Conservation (phyloP, 1,140 invertebrate species). For the Episyrphus balteatus region DNA sequence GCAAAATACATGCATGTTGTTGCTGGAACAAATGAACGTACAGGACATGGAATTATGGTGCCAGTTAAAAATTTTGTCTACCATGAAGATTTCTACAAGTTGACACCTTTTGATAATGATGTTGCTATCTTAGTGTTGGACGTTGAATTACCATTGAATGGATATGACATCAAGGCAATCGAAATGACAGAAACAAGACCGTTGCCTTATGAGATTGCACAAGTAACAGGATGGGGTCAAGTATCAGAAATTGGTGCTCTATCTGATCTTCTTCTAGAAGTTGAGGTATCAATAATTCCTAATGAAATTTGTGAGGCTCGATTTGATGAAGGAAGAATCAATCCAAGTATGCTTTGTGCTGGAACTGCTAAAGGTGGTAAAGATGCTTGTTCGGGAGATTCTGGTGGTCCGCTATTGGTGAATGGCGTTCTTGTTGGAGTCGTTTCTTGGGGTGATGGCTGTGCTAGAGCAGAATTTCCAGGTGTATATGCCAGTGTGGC, state of each 20-base stretch:
- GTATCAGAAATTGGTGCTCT: constrained; percentile 9
- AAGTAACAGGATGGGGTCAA: constrained; percentile 38
- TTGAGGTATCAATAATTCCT: constrained; percentile 22
- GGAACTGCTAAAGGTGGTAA: constrained; percentile 35
- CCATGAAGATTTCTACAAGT: constrained; percentile 25
- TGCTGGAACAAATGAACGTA: constrained; percentile 17
- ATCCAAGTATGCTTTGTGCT: constrained; percentile 45
- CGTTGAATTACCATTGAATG: constrained; percentile 21
- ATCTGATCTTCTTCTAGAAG: constrained; percentile 17
- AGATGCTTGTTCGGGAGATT: constrained; percentile 43
- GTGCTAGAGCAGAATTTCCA: constrained; percentile 46
- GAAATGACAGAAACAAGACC: constrained; percentile 15
- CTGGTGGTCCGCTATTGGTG: constrained; percentile 34
- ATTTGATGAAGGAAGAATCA: constrained; percentile 26
- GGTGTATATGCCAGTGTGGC: constrained; percentile 57
- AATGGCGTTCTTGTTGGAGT: constrained; percentile 42
- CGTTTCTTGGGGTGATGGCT: constrained; percentile 56
- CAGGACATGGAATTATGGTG: constrained; percentile 21
- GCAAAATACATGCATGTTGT: constrained; percentile 22
- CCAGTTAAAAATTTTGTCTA: constrained; percentile 24
- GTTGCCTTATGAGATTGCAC: constrained; percentile 13
- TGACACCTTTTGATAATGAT: constrained; percentile 21
- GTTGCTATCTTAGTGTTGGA: constrained; percentile 22
- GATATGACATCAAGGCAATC: constrained; percentile 21
- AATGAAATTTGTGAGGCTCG: constrained; percentile 17